A percentile compares a stretch with the other conserved stretches of the same genome.
phyloP scores from a whole-genome alignment of 2,797 vertebrate genomes.

The Phoebastria nigripes region DNA sequence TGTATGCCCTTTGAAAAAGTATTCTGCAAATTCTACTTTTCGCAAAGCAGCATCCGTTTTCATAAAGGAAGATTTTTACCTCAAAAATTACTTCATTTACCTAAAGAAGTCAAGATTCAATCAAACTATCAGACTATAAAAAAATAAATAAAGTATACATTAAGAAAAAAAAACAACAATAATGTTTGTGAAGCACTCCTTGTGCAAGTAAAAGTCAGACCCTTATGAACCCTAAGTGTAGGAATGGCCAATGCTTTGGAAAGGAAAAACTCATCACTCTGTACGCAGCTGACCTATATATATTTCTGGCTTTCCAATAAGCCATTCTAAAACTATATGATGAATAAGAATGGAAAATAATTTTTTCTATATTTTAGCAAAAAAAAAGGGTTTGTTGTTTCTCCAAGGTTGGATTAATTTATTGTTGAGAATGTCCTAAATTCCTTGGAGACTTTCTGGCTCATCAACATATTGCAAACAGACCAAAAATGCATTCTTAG shows the following conservation, averaged over 20 bases:
- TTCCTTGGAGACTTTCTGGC: background rate
- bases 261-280: background rate
- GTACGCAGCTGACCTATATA: background rate
- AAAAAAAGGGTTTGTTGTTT: background rate
- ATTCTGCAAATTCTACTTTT: conserved; percentile 45
- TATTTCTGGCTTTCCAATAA: background rate
- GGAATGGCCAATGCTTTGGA: background rate
- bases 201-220: background rate
- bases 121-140: background rate
- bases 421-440: conserved; percentile 7
- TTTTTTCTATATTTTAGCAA: background rate
- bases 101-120: background rate
- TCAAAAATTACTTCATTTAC: conserved; percentile 47
- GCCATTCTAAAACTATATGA: background rate
- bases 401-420: background rate
- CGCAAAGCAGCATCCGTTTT: conserved; percentile 36
- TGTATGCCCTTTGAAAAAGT: conserved; percentile 15
- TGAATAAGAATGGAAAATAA: background rate
- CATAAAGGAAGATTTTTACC: background rate
- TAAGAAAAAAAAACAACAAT: background rate
- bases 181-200: background rate
- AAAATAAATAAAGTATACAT: background rate
- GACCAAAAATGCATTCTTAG: conserved; percentile 18
- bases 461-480: conserved; percentile 1
- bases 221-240: background rate